Evolutionary conservation across 2,113 vertebrate genomes (phyloP), one percentile per base, ranked within the genome.

Genomic region (Pterocles orientalis): DNA sequence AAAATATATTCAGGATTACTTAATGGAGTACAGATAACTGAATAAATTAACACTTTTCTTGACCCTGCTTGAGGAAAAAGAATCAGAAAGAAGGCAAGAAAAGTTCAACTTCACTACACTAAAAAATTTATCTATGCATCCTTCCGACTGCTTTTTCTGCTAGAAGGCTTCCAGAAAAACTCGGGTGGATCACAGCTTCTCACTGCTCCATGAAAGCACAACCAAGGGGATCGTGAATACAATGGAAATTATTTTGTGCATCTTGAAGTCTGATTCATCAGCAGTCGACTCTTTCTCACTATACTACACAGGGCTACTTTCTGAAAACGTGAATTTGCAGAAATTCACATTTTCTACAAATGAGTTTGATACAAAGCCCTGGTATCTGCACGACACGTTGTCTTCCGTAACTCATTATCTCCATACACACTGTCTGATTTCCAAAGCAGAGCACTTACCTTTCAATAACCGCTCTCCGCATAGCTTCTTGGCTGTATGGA

Each of bases 401-500:
- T 57, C 71, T 48, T 88, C 68, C 4, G 1, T 31, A 80, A 84
- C 11, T 43, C 82, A 39, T 4, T 53, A 17, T 45, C 57, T 76
- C 33, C n/a, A 62, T 3, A 69, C 3, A 7, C 2, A 3, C 8
- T 17, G 36, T 7, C 24, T 7, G 19, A 50, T 53, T 34, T 68
- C 65, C 60, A 82, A 50, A 86, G 21, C 41, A 66, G 23, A 43
- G 53, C 48, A 43, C 96, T 96, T 87, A 99, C 99, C 99, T 98
- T 48, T 94, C 88, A 20, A 97, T 82, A 86, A 99, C 18, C 9
- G 99, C 99, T 97, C 99, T 98, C 64, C 87, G 89, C 98, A 98
- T 98, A 41, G 97, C 98, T 50, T 98, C 97, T 18, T 95, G 95
- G 90, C 98, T 99, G 76, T 98, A 99, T 0, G 98, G 98, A 96